Conservation (phyloP, 1,140 invertebrate genomes). For the Saccostrea echinata region DNA sequence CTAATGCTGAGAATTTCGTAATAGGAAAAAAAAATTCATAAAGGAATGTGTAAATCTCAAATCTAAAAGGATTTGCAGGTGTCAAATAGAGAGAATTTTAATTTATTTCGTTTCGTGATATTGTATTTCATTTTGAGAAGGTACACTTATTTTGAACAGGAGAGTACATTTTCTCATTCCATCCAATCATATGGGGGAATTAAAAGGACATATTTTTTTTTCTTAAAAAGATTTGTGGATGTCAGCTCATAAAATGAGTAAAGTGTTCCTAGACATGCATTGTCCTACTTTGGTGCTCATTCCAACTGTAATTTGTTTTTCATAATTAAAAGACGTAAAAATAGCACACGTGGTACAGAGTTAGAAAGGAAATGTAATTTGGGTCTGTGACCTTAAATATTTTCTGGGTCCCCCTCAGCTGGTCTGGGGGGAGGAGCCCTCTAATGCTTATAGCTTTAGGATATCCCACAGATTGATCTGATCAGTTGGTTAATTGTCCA, state of each 20-base stretch:
- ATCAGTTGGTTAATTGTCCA: no score
- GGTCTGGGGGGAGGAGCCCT: slow-evolving; percentile 2
- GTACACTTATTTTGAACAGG: no score
- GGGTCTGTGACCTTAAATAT: slow-evolving; percentile 4
- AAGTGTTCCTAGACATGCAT: background rate
- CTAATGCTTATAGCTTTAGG: background rate
- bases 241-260: background rate
- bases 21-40: background rate
- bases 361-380: background rate
- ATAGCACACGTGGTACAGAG: background rate
- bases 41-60: background rate
- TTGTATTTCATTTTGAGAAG: slow-evolving; percentile 1
- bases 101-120: background rate
- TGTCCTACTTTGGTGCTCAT: background rate
- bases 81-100: background rate
- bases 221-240: background rate
- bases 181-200: slow-evolving; percentile 3
- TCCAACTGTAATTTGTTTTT: background rate
- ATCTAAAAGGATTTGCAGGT: background rate
- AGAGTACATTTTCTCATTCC: background rate
- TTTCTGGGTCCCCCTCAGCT: background rate
- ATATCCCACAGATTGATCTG: background rate
- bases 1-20: background rate
- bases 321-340: background rate
- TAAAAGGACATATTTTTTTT: background rate